Evolutionary conservation across 2,888 invertebrate species (phyloP), one percentile per base, ranked within the genome.

Genomic region (Xanthostigma xanthostigma): DNA sequence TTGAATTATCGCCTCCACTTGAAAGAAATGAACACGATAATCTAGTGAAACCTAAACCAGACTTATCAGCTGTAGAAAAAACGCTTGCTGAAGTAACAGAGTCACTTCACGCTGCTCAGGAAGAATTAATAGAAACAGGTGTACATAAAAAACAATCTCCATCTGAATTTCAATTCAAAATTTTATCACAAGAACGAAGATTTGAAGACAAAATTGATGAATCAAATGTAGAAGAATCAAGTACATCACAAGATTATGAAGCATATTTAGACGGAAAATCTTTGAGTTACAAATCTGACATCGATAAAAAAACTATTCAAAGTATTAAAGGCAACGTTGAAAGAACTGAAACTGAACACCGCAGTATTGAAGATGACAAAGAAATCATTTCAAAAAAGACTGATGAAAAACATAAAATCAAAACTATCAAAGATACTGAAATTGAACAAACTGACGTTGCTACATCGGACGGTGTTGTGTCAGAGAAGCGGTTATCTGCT

Each of bases 61-160:
- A 76, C 64, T 69, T 74, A 58, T 71, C 71, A 60, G 69, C 77
- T 60, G 76, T 79, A 50, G 78, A 80, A 62, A 79, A 80, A 67
- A 78, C 83, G 55, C 75, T 83, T 45, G 78, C 79, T 57, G 82
- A 84, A 69, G 79, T 80, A 41, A 77, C 82, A 59, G 79, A 82
- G 59, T 80, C 81, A 14, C 64, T 82, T 50, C 80, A 82, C 65
- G 78, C 79, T 41, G 80, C 80, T 0, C 80, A 79, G 63, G 79
- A 74, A 55, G 81, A 81, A 65, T 72, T 82, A 8, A 79, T 81
- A 48, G 79, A 77, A 58, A 36, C 36, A 37, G 42, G 48, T 13
- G 57, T 60, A 3, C 72, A 74, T 53, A 74, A 75, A 61, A 81
- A 83, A 57, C 79, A 82, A 55, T 81, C 82, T 0, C 81, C 82